Conservation (phyloP, 1,140 invertebrate species). For the Mesaphorura yosii region DNA sequence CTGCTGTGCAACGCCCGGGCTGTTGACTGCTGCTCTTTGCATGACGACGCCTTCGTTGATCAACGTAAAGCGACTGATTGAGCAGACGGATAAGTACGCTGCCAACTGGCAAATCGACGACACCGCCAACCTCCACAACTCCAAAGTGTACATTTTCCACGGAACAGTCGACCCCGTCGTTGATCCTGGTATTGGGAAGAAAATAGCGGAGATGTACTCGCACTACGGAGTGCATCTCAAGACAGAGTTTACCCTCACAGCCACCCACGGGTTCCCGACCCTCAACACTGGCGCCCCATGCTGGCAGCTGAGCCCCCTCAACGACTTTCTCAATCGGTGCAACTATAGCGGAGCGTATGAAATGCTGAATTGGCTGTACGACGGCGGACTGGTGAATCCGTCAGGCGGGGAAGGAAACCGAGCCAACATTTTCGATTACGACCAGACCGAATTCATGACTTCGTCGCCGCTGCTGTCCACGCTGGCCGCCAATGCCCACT, state of each 20-base stretch:
- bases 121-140: slow-evolving; percentile 30
- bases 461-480: slow-evolving; percentile 12
- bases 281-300: slow-evolving; percentile 29
- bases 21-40: slow-evolving; percentile 29
- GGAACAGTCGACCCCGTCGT: slow-evolving; percentile 33
- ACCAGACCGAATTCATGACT: slow-evolving; percentile 33
- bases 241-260: slow-evolving; percentile 24
- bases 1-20: slow-evolving; percentile 7
- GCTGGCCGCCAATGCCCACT: slow-evolving; percentile 32
- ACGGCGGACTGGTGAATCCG: slow-evolving; percentile 13
- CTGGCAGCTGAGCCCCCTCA: slow-evolving; percentile 2
- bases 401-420: slow-evolving; percentile 2
- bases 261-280: slow-evolving; percentile 19
- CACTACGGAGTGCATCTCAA: slow-evolving; percentile 27
- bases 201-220: slow-evolving; percentile 30
- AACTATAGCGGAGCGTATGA: slow-evolving; percentile 35
- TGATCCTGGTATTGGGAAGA: slow-evolving; percentile 22
- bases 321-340: slow-evolving; percentile 34
- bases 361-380: slow-evolving; percentile 35
- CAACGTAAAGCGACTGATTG: slow-evolving; percentile 22
- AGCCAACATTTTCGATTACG: slow-evolving; percentile 23
- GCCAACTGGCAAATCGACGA: slow-evolving; percentile 31
- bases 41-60: slow-evolving; percentile 33
- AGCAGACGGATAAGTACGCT: slow-evolving; percentile 23
- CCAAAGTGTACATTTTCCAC: slow-evolving; percentile 34